Conservation (phyloP, 2,113 vertebrate species). For the Pachycephala philippinensis region DNA sequence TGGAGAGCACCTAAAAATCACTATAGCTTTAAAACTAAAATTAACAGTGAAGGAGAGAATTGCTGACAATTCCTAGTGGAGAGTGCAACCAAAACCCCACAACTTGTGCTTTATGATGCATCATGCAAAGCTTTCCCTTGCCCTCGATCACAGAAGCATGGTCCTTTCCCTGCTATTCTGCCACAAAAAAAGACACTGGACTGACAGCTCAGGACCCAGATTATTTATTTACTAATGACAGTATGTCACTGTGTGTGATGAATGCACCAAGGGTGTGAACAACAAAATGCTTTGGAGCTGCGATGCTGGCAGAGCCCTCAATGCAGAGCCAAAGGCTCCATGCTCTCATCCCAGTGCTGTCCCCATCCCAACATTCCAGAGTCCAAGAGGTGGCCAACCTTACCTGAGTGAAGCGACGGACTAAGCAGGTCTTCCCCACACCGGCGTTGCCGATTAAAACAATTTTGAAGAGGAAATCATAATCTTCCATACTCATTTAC, state of each 20-base stretch:
- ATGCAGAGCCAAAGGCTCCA: background rate
- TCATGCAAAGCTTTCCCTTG: background rate
- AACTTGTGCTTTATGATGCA: background rate
- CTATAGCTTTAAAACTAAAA: background rate
- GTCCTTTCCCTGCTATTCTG: background rate
- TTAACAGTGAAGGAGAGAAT: background rate
- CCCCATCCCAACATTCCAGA: background rate
- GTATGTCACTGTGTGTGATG: accelerated
- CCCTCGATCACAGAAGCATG: background rate
- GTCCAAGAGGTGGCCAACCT: background rate
- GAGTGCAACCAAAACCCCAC: background rate
- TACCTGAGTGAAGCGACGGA: slow-evolving; percentile 98
- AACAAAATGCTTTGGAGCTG: background rate
- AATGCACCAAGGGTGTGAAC: accelerated
- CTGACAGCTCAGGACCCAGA: background rate
- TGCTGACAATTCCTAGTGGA: background rate
- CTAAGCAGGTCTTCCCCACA: slow-evolving; percentile 98
- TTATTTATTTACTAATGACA: background rate
- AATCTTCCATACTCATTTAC: slow-evolving; percentile 99
- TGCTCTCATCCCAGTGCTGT: background rate
- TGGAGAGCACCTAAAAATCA: background rate
- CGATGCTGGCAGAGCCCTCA: accelerated
- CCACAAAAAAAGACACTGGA: background rate
- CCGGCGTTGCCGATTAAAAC: slow-evolving; percentile 99
- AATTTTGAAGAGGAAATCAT: slow-evolving; percentile 99